Conservation (phyloP, 2,797 vertebrate species). For the Anabacerthia variegaticeps region DNA sequence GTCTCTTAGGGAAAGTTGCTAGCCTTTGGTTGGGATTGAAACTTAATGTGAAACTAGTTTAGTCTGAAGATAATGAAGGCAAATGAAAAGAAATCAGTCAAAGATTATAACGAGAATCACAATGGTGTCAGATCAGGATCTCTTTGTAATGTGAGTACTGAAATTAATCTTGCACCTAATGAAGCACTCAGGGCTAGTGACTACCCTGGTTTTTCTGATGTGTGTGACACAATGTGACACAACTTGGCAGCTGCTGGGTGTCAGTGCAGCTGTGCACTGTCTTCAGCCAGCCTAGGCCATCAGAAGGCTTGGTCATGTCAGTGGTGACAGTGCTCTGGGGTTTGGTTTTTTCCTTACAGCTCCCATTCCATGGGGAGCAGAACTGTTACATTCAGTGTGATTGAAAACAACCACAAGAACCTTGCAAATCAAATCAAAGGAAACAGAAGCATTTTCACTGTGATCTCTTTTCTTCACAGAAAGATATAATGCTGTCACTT, state of each 20-base stretch:
- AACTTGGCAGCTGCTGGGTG: not conserved
- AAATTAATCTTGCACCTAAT: not conserved
- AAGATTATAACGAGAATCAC: not conserved
- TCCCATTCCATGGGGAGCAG: not conserved
- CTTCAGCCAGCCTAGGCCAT: not conserved
- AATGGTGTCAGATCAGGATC: not conserved
- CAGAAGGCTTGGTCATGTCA: not conserved
- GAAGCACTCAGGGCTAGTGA: not conserved
- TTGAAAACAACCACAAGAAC: not conserved
- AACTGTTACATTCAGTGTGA: not conserved
- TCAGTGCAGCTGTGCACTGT: not conserved
- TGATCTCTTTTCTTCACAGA: not conserved
- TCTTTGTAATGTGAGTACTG: not conserved
- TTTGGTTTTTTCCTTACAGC: not conserved
- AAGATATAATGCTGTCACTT: not conserved
- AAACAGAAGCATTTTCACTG: not conserved
- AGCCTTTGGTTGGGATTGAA: not conserved
- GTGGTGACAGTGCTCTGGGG: not conserved
- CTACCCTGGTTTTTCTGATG: not conserved
- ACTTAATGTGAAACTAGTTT: not conserved
- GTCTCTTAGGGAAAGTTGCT: not conserved
- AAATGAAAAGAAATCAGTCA: not conserved
- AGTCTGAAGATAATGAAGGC: not conserved
- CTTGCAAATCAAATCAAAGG: not conserved
- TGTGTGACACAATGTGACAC: rapidly evolving